Conservation (phyloP, 2,888 invertebrate genomes). For the Lasioglossum malachurum region DNA sequence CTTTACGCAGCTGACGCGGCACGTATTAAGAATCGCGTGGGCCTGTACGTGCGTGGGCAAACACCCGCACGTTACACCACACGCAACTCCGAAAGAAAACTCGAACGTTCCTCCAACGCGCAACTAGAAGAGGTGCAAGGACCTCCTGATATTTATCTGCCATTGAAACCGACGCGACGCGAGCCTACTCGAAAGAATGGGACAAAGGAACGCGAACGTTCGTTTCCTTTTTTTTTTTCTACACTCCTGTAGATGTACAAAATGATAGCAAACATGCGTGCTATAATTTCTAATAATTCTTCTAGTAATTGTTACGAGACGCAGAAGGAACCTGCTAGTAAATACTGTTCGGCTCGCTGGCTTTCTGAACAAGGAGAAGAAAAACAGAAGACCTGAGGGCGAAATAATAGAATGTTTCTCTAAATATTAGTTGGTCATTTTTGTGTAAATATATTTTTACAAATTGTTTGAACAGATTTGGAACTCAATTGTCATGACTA, state of each 20-base stretch:
- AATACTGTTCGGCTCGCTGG: not conserved
- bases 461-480: too few species aligned
- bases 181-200: conserved; percentile 31
- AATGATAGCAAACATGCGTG: not conserved
- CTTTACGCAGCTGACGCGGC: conserved; percentile 81
- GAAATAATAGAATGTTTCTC: not conserved
- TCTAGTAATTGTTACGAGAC: not conserved
- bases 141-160: conserved; percentile 63
- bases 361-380: not conserved
- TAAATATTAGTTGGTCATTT: too few species aligned
- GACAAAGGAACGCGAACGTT: conserved; percentile 3
- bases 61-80: conserved; percentile 71
- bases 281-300: not conserved
- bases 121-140: conserved; percentile 43
- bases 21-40: conserved; percentile 76
- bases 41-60: conserved; percentile 77
- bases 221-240: not conserved
- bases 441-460: too few species aligned
- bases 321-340: not conserved
- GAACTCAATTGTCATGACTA: too few species aligned
- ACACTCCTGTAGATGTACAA: not conserved
- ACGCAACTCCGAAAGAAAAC: conserved; percentile 60
- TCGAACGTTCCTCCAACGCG: conserved; percentile 47
- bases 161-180: conserved; percentile 43
- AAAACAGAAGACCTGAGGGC: not conserved